These are phyloP conservation scores for Parnassius glacialis DNA, from an alignment of 2,888 invertebrate genomes.

Conservation along the genomic window DNA sequence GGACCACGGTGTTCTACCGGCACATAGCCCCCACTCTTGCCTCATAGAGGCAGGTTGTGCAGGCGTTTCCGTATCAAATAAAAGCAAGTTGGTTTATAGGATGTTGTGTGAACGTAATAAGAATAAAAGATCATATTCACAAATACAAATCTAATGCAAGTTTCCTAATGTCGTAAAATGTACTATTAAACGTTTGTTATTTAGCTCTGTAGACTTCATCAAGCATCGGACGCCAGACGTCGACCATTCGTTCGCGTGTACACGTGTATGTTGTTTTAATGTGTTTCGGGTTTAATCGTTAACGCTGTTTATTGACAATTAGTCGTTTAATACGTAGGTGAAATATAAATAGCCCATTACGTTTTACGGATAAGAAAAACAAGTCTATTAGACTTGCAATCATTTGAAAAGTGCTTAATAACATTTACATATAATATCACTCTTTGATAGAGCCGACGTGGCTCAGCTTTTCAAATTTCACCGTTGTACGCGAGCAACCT, in stretches of 20 bases:
- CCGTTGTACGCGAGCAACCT: no score
- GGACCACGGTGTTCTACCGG: no score
- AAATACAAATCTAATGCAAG: conserved; percentile 1
- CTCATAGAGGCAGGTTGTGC: no score
- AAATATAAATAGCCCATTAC: conserved; percentile 22
- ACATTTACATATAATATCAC: no score
- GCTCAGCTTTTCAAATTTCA: no score
- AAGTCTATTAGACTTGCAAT: conserved; percentile 12
- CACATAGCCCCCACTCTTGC: no score
- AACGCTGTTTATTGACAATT: conserved; percentile 22
- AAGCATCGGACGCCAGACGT: conserved; percentile 3
- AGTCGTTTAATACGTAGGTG: conserved; percentile 9
- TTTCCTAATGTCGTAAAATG: conserved; percentile 14
- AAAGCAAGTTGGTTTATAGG: no score
- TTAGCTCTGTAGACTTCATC: conserved; percentile 9
- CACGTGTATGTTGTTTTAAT: conserved; percentile 16
- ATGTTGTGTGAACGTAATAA: not conserved
- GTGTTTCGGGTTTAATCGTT: conserved; percentile 10
- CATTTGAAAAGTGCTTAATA: conserved; percentile 1
- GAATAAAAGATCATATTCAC: not conserved
- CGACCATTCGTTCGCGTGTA: not conserved
- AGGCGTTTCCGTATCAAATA: no score
- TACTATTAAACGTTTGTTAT: conserved; percentile 12
- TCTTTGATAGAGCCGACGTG: no score
- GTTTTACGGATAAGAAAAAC: conserved; percentile 17